phyloP scores from a whole-genome alignment of 2,113 vertebrate species.

The Eurystomus gularis region DNA sequence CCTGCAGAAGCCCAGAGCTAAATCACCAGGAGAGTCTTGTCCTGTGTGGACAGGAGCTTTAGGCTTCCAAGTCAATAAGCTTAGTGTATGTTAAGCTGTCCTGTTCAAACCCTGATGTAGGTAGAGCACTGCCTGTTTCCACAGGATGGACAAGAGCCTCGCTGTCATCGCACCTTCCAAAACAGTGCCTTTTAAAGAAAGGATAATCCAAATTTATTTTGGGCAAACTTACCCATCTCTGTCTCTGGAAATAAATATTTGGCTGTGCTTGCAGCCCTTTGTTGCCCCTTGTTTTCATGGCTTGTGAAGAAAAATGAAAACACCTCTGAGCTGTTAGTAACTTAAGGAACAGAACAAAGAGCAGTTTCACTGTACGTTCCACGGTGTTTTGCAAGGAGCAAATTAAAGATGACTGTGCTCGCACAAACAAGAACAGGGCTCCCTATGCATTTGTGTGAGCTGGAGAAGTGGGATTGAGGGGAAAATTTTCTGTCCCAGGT shows the following conservation, averaged over 20 bases:
- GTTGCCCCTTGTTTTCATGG: neutral
- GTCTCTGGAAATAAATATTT: neutral
- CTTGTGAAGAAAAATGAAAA: neutral
- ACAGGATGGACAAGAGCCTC: neutral
- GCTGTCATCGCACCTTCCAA: neutral
- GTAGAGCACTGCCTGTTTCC: neutral
- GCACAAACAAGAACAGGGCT: neutral
- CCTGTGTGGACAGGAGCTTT: accelerated
- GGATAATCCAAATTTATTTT: neutral
- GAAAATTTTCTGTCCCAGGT: too few species aligned
- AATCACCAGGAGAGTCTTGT: neutral
- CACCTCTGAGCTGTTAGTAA: neutral
- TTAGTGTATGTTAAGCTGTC: accelerated
- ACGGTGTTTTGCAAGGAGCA: neutral
- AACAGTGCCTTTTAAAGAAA: neutral
- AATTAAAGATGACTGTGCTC: neutral
- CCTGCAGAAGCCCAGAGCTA: neutral
- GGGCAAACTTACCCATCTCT: neutral
- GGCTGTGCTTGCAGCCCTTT: neutral
- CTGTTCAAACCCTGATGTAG: neutral
- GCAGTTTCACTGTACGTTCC: neutral
- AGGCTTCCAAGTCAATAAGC: neutral
- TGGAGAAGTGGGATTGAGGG: neutral
- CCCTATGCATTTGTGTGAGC: neutral
- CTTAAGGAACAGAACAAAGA: neutral